Conservation (phyloP, 1,140 invertebrate species). For the Nephotettix cincticeps region DNA sequence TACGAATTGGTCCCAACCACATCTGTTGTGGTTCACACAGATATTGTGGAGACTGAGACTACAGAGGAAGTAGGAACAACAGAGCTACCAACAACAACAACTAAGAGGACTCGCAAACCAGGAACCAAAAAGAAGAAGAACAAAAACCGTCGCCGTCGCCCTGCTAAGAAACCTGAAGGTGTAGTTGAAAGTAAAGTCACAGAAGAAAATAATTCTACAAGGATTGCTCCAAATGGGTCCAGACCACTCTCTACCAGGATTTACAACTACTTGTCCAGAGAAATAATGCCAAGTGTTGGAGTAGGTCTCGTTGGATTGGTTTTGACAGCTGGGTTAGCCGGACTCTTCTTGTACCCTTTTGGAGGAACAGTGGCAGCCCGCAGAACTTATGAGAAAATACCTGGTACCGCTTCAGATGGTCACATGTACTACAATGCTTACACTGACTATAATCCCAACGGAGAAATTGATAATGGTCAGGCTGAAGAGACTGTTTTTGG, state of each 20-base stretch:
- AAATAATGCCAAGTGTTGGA: conserved; percentile 76
- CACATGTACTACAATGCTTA: conserved; percentile 36
- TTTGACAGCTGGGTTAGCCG: conserved; percentile 67
- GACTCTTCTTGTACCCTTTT: conserved; percentile 72
- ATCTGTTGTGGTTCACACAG: conserved; percentile 34
- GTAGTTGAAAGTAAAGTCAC: conserved; percentile 48
- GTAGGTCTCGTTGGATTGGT: conserved; percentile 71
- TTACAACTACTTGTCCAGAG: conserved; percentile 73
- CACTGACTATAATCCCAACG: conserved; percentile 36
- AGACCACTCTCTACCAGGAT: conserved; percentile 65
- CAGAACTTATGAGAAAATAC: conserved; percentile 44
- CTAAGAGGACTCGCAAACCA: conserved; percentile 35
- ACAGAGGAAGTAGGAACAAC: conserved; percentile 32
- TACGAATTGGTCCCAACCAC: conserved; percentile 39
- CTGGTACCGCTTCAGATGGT: conserved; percentile 25
- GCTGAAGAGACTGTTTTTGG: conserved; percentile 71
- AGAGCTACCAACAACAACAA: conserved; percentile 31
- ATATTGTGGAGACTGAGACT: conserved; percentile 30
- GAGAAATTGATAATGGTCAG: conserved; percentile 50
- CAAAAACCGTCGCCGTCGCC: conserved; percentile 54
- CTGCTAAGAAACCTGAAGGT: conserved; percentile 42
- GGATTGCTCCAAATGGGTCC: conserved; percentile 49
- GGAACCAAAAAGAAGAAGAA: conserved; percentile 51
- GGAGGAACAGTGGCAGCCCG: conserved; percentile 57
- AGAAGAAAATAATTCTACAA: conserved; percentile 53